Evolutionary conservation across 2,888 invertebrate species (phyloP).

Genomic region (Frankliniella intonsa): DNA sequence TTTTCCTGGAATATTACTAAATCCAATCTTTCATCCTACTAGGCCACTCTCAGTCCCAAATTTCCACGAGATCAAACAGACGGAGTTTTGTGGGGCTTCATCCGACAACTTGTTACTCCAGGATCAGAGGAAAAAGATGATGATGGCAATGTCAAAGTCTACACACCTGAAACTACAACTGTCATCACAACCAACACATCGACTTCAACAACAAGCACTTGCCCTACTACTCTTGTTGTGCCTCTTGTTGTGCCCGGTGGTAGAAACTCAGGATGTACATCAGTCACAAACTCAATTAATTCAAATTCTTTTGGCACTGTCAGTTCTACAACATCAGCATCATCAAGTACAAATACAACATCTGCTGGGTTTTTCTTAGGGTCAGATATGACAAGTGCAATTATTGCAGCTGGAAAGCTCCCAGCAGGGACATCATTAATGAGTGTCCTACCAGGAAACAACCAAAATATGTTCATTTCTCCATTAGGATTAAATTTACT

Average conservation of each 20-base stretch:
- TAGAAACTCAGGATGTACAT: neutral
- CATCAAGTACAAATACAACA: conserved; percentile 43
- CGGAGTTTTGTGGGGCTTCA: conserved; percentile 71
- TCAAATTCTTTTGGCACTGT: conserved; percentile 47
- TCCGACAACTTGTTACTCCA: conserved; percentile 69
- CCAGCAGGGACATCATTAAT: conserved; percentile 42
- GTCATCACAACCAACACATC: conserved; percentile 32
- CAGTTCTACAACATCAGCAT: conserved; percentile 45
- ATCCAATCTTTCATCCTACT: conserved; percentile 34
- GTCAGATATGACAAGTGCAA: conserved; percentile 59
- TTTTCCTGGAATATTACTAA: neutral
- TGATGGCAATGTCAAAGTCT: conserved; percentile 50
- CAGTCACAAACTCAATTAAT: conserved; percentile 44
- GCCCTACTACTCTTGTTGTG: conserved; percentile 30
- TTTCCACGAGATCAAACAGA: conserved; percentile 76
- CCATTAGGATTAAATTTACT: neutral
- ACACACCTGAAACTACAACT: conserved; percentile 43
- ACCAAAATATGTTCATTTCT: conserved; percentile 10
- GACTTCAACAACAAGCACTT: conserved; percentile 31
- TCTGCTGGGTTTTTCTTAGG: conserved; percentile 41
- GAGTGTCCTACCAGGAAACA: conserved; percentile 1
- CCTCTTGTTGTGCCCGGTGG: neutral
- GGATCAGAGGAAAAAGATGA: conserved; percentile 55
- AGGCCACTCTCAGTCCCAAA: conserved; percentile 70
- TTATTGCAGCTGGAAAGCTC: conserved; percentile 63